These are phyloP conservation scores for Amblyopsis hoosieri DNA, from an alignment of 2,797 vertebrate genomes.

Conservation along the genomic window DNA sequence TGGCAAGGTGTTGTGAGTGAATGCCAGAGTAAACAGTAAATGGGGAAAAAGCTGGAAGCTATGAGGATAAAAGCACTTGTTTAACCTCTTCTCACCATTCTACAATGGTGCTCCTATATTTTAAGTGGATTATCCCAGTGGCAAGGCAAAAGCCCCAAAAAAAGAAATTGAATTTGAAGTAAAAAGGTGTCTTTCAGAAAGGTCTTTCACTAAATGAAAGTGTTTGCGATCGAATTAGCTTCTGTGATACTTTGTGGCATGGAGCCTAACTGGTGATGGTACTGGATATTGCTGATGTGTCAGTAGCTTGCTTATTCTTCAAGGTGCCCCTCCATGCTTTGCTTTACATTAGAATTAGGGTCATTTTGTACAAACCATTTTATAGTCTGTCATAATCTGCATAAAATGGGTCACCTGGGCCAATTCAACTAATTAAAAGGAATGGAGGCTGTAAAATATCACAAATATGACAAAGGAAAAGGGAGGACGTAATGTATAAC, in stretches of 20 bases:
- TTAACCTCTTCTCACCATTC: conserved; percentile 2
- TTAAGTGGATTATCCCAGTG: conserved; percentile 29
- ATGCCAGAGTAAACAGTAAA: conserved; percentile 27
- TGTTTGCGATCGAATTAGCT: neutral
- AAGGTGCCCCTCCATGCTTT: neutral
- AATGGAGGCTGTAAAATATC: no score
- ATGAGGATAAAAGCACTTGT: conserved; percentile 8
- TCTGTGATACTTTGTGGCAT: neutral
- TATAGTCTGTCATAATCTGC: no score
- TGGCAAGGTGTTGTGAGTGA: conserved; percentile 25
- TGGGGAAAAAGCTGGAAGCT: conserved; percentile 5
- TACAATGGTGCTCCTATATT: conserved; percentile 19
- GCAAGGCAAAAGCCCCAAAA: neutral
- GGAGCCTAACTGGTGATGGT: neutral
- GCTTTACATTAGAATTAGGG: no score
- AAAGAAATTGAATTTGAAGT: conserved; percentile 7
- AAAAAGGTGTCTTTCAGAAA: conserved; percentile 3
- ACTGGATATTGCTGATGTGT: neutral
- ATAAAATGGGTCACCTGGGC: no score
- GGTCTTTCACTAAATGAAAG: neutral
- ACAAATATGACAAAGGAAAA: no score
- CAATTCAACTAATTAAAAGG: no score
- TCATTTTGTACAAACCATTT: no score
- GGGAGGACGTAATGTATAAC: no score
- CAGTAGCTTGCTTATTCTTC: neutral